A percentile compares a stretch with the other conserved stretches of the same genome.
These are phyloP conservation scores for Ornithoptera priamus DNA, from an alignment of 2,888 invertebrate species.

Conservation along the genomic window DNA sequence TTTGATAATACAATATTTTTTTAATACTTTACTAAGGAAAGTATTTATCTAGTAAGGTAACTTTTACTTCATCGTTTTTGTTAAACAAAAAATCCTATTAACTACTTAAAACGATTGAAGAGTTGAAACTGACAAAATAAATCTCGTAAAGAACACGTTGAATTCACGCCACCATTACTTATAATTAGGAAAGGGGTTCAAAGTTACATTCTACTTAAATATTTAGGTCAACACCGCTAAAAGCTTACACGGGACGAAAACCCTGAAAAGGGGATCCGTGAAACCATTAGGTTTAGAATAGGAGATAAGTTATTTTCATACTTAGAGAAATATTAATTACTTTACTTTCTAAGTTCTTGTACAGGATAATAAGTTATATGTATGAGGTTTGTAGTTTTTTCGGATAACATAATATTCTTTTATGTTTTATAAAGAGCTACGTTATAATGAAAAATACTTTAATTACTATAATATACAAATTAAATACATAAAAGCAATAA, in stretches of 20 bases:
- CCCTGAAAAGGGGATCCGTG: not conserved
- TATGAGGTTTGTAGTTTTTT: too few species aligned
- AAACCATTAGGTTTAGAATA: conserved; percentile 1
- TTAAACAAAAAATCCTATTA: too few species aligned
- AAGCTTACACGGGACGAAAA: not conserved
- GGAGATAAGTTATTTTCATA: not conserved
- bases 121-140: too few species aligned
- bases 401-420: too few species aligned
- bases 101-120: too few species aligned
- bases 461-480: too few species aligned
- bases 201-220: conserved; percentile 1
- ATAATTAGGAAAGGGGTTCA: not conserved
- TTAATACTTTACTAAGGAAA: not conserved
- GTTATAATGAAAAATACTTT: too few species aligned
- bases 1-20: not conserved
- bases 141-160: too few species aligned
- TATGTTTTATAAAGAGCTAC: too few species aligned
- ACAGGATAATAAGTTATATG: not conserved
- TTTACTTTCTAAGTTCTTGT: not conserved
- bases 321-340: not conserved
- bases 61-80: too few species aligned
- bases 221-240: conserved; percentile 1
- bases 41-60: not conserved
- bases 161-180: too few species aligned
- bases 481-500: too few species aligned